Evolutionary conservation across 2,113 vertebrate species (phyloP).

Genomic region (Oryctolagus cuniculus): mOryCun1.1 NC_091438.1:162798001-162798500

Average conservation of each 20-base stretch:
- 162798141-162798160: rapidly evolving
- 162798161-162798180: rapidly evolving
- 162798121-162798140: neutral
- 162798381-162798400: neutral
- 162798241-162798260: neutral
- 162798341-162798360: neutral
- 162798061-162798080: neutral
- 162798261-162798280: rapidly evolving
- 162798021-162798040: neutral
- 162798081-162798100: too few species aligned
- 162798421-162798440: neutral
- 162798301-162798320: rapidly evolving
- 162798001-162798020: too few species aligned
- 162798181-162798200: neutral
- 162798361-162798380: neutral
- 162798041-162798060: neutral
- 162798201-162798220: neutral
- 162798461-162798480: neutral
- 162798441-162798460: rapidly evolving
- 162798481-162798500: neutral
- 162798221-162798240: rapidly evolving
- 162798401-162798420: too few species aligned
- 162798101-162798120: neutral
- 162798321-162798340: neutral
- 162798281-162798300: rapidly evolving